Conservation (phyloP, 37 sponge, comb jelly and placozoan genomes). For the Hormiphora californensis region DNA sequence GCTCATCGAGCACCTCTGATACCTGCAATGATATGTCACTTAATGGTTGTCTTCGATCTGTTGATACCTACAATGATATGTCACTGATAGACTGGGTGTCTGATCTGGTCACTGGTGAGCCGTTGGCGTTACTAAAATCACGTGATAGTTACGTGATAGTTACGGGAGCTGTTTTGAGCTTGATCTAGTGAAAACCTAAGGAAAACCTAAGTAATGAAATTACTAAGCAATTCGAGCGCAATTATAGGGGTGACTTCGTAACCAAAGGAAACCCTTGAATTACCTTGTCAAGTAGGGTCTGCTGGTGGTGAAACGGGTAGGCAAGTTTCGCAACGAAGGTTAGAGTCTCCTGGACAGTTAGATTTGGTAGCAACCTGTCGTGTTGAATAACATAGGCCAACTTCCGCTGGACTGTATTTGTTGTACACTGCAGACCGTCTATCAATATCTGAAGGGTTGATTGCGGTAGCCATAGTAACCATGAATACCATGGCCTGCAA, state of each 20-base stretch:
- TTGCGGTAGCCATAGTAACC: background rate
- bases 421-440: background rate
- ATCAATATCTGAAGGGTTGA: background rate
- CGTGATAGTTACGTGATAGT: no score
- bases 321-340: constrained; percentile 44
- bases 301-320: constrained; percentile 12
- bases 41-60: no score
- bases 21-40: no score
- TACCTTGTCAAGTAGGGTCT: background rate
- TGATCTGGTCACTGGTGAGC: no score
- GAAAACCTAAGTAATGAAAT: no score
- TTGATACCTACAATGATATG: no score
- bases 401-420: constrained; percentile 25
- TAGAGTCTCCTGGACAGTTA: constrained; percentile 7
- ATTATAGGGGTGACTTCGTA: no score
- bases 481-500: background rate
- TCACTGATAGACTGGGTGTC: no score
- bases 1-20: constrained; percentile 36
- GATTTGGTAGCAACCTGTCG: constrained; percentile 36
- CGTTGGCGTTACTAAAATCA: no score
- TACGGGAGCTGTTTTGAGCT: no score
- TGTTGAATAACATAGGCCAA: constrained; percentile 42
- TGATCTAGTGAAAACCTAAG: no score
- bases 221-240: no score
- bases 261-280: background rate